These are phyloP conservation scores for Drosophila diplacantha DNA, from an alignment of 2,888 invertebrate species.

Conservation along the genomic window DNA sequence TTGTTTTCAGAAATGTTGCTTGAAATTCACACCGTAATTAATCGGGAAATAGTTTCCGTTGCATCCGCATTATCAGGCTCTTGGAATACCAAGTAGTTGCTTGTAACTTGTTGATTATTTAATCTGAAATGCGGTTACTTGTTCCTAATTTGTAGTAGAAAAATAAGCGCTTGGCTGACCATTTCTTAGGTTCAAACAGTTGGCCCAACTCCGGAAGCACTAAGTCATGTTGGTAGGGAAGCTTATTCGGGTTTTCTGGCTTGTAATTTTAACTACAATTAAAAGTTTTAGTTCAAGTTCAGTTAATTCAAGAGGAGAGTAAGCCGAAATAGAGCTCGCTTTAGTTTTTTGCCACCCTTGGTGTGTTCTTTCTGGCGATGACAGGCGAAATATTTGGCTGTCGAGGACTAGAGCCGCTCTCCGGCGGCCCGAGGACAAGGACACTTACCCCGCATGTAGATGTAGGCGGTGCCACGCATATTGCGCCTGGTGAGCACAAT, in stretches of 20 bases:
- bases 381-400: neutral
- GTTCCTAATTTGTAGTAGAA: neutral
- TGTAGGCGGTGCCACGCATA: constrained; percentile 88
- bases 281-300: neutral
- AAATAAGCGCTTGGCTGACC: neutral
- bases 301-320: too few relatives aligned
- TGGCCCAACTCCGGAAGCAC: too few relatives aligned
- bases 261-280: neutral
- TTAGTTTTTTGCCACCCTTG: neutral
- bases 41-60: neutral
- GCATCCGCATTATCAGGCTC: neutral
- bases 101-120: neutral
- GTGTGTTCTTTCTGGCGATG: neutral
- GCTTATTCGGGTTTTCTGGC: neutral
- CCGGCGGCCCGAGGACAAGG: neutral
- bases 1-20: neutral
- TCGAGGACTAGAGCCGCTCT: neutral
- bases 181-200: neutral
- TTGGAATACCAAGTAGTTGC: neutral
- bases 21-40: neutral
- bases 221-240: neutral
- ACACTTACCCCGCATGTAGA: constrained; percentile 86
- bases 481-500: constrained; percentile 87
- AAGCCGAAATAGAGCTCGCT: neutral
- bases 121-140: neutral